phyloP scores from a whole-genome alignment of 2,113 vertebrate species.

The Carassius auratus region DNA sequence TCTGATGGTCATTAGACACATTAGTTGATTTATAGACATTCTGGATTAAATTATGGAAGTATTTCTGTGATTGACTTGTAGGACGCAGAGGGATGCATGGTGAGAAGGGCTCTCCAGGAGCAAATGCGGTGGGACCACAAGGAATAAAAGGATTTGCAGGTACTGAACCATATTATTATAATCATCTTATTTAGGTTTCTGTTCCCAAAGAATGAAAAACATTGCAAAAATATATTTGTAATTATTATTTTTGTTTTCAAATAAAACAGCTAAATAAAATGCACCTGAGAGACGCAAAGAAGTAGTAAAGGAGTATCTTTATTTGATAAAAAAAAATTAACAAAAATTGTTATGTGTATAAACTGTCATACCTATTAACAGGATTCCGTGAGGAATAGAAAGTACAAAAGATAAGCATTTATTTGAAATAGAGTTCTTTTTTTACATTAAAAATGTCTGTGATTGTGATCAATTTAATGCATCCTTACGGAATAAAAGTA shows the following conservation, averaged over 20 bases:
- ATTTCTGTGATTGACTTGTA: slow-evolving; percentile 39
- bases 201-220: neutral
- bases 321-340: no score
- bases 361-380: neutral
- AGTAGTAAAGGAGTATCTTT: no score
- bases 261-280: neutral
- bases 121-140: slow-evolving; percentile 68
- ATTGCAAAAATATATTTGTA: neutral
- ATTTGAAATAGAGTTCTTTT: no score
- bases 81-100: slow-evolving; percentile 71
- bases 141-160: slow-evolving; percentile 77
- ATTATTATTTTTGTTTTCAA: neutral
- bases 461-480: no score
- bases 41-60: neutral
- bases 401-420: no score
- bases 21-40: neutral
- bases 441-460: no score
- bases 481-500: no score
- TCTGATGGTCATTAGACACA: neutral
- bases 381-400: neutral
- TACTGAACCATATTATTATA: slow-evolving; percentile 46
- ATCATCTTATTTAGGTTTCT: neutral
- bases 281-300: neutral
- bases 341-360: no score
- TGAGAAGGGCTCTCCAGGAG: slow-evolving; percentile 67